phyloP scores from a whole-genome alignment of 2,797 vertebrate species.

The Acipenser oxyrinchus region DNA sequence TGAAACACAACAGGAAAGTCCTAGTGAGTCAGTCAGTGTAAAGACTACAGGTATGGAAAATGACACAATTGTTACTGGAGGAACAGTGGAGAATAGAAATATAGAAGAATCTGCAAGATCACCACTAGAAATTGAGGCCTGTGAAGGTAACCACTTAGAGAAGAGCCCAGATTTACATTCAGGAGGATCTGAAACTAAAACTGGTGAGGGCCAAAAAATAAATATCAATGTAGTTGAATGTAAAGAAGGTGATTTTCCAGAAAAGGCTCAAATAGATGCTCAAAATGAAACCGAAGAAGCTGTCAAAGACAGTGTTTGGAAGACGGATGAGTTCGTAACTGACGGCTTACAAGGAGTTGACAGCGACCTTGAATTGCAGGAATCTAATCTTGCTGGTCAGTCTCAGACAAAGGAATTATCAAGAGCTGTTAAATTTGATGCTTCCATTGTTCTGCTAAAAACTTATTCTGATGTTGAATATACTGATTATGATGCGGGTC shows the following conservation, averaged over 20 bases:
- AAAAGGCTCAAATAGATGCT: slow-evolving; percentile 40
- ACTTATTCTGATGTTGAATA: slow-evolving; percentile 41
- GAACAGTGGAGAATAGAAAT: no score
- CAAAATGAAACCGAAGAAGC: slow-evolving; percentile 42
- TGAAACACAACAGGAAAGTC: no score
- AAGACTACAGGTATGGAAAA: no score
- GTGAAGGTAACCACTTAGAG: no score
- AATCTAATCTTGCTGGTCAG: not conserved
- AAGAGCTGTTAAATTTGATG: slow-evolving; percentile 53
- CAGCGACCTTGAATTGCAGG: slow-evolving; percentile 24
- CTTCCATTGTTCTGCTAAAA: slow-evolving; percentile 62
- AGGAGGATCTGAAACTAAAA: no score
- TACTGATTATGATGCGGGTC: slow-evolving; percentile 36
- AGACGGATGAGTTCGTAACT: slow-evolving; percentile 43
- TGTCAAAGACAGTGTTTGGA: slow-evolving; percentile 43
- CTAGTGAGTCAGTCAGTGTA: no score
- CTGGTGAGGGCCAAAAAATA: no score
- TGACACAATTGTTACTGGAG: no score
- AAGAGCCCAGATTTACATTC: no score
- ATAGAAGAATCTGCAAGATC: slow-evolving; percentile 21
- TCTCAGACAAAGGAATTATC: slow-evolving; percentile 42
- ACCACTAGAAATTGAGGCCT: no score
- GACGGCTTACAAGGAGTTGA: slow-evolving; percentile 33
- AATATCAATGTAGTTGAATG: slow-evolving; percentile 24
- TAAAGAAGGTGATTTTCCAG: slow-evolving; percentile 26